Percentiles rank a stretch among this genome's conserved stretches.
Conservation (phyloP, 2,797 vertebrate genomes). For the Poeciliopsis turneri region DNA sequence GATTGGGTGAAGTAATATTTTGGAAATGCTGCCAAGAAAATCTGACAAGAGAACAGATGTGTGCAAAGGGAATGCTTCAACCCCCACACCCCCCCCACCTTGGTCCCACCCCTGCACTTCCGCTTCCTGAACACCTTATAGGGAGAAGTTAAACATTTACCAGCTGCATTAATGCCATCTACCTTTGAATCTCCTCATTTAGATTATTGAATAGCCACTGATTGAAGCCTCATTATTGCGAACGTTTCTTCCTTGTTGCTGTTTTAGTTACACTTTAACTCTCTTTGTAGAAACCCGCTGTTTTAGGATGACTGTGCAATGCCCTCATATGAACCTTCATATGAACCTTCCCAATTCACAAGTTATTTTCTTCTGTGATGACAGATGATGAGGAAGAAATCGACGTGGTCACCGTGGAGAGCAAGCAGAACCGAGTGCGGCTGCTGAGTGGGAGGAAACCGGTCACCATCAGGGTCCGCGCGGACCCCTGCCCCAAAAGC, state of each 20-base stretch:
- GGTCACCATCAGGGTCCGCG: conserved; percentile 90
- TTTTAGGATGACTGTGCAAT: not conserved
- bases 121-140: not conserved
- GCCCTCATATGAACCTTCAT: not conserved
- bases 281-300: not conserved
- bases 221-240: conserved; percentile 52
- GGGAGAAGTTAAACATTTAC: conserved; percentile 21
- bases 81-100: not conserved
- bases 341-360: conserved; percentile 17
- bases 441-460: conserved; percentile 85
- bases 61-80: not conserved
- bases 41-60: not conserved
- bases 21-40: not conserved
- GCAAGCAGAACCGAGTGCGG: conserved; percentile 87
- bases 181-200: conserved; percentile 11
- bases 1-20: not conserved
- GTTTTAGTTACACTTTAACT: conserved; percentile 23
- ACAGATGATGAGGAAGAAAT: conserved; percentile 89
- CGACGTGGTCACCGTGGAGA: conserved; percentile 94
- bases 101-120: not conserved
- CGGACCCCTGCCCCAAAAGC: conserved; percentile 90
- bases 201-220: conserved; percentile 6
- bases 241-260: conserved; percentile 34
- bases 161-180: conserved; percentile 31
- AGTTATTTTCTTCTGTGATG: conserved; percentile 42